Conservation (phyloP, 2,113 vertebrate species). For the Isichthys henryi region DNA sequence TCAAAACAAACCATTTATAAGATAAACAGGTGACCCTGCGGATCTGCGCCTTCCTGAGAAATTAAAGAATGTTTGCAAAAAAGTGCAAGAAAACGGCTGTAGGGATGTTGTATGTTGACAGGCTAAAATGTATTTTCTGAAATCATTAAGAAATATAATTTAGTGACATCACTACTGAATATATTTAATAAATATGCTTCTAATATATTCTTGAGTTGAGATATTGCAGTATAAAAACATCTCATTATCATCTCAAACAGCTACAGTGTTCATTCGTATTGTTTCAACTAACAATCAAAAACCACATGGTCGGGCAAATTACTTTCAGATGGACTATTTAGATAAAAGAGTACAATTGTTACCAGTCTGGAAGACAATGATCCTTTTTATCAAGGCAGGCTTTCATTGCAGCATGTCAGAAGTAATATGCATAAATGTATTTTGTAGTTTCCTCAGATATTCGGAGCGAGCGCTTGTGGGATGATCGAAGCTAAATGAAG, state of each 20-base stretch:
- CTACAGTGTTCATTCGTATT: slow-evolving; percentile 68
- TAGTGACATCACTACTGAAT: neutral
- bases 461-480: slow-evolving; percentile 34
- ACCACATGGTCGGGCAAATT: slow-evolving; percentile 85
- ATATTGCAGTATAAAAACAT: slow-evolving; percentile 7
- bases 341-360: slow-evolving; percentile 79
- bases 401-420: slow-evolving; percentile 66
- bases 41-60: neutral
- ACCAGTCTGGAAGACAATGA: slow-evolving; percentile 83
- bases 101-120: neutral
- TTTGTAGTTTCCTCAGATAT: slow-evolving; percentile 59
- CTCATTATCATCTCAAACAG: slow-evolving; percentile 35
- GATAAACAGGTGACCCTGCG: neutral
- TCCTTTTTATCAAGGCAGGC: slow-evolving; percentile 78
- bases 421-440: slow-evolving; percentile 70
- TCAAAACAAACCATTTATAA: neutral
- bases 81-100: neutral
- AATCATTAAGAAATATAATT: neutral
- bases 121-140: neutral
- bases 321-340: slow-evolving; percentile 85
- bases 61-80: neutral
- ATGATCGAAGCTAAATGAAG: slow-evolving; percentile 43
- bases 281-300: slow-evolving; percentile 81
- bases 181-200: neutral
- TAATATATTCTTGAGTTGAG: slow-evolving; percentile 25